phyloP scores from a whole-genome alignment of 2,888 invertebrate species.

The Agrochola circellaris region DNA sequence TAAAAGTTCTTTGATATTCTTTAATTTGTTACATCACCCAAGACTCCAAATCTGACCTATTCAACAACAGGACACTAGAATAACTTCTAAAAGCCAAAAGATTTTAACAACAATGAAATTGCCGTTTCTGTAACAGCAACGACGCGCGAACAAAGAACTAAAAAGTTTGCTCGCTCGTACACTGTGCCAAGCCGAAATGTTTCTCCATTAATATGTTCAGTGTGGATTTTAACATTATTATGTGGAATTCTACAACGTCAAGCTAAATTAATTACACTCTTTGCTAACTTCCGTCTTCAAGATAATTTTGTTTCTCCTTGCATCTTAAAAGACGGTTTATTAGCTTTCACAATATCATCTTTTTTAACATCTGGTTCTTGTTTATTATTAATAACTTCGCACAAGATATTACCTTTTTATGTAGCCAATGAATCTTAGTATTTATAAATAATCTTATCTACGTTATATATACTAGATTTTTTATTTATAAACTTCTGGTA shows the following conservation, averaged over 20 bases:
- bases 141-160: constrained; percentile 39
- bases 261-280: constrained; percentile 43
- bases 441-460: not conserved
- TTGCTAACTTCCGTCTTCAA: constrained; percentile 36
- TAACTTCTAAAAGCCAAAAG: constrained; percentile 31
- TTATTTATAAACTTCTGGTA: not conserved
- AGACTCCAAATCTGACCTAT: not conserved
- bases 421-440: not conserved
- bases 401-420: not conserved
- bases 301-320: constrained; percentile 31
- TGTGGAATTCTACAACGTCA: constrained; percentile 37
- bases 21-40: not conserved
- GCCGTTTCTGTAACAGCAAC: constrained; percentile 34
- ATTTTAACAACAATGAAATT: constrained; percentile 48
- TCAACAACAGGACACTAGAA: constrained; percentile 11
- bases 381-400: not conserved
- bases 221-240: constrained; percentile 42
- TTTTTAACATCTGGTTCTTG: not conserved
- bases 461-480: not conserved
- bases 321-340: constrained; percentile 9
- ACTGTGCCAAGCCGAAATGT: constrained; percentile 55
- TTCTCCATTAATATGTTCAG: constrained; percentile 57
- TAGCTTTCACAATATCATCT: constrained; percentile 9
- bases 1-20: too few relatives aligned
- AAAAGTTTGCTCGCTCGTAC: constrained; percentile 47